Evolutionary conservation across 2,113 vertebrate genomes (phyloP), one percentile per base, ranked within the genome.

Genomic region (Lethenteron reissneri): DNA sequence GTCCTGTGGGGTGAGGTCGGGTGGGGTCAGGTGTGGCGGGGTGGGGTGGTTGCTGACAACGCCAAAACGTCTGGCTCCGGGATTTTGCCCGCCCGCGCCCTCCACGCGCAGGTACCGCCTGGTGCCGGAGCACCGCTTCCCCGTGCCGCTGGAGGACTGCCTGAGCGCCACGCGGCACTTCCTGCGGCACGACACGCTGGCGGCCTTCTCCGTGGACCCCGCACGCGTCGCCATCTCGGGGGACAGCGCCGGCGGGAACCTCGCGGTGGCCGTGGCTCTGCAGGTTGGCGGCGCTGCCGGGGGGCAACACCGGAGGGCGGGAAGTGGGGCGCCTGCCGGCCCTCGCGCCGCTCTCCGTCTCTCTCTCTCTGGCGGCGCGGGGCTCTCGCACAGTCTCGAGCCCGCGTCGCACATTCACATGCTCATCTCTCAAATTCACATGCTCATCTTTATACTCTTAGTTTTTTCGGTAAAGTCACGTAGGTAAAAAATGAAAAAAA

Each of bases 171-270:
- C 81, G 3, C 58, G 75, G 73, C 81, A 87, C 76, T 91, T 92
- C 71, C 78, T 92, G 75, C 83, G 79, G 71, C 41, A 41, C 41
- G 41, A 41, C 41, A 79, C 78, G 1, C 73, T 77, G 0, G 68
- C 82, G 69, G 77, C 69, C n/a, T 88, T 84, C 0, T 77, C 83
- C 0, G 87, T 88, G 73, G 85, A 88, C 62, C 77, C 83, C 4
- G 69, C n/a, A 58, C 70, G 72, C 0, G 74, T 89, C 10, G 78
- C 82, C 56, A 71, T 90, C 64, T 83, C 83, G 1, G 87, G 87
- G 9, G 87, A 90, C 79, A 86, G 82, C 8, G 75, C 80, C 2
- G 88, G 89, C 15, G 87, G 83, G 15, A 83, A 78, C 62, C 56
- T 86, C 12, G 83, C 85, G 15, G 78, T 80, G 1, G 72, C 78